These are phyloP conservation scores for Pipistrellus pygmaeus DNA, from an alignment of 2,797 vertebrate species.

Conservation along the genomic window DNA sequence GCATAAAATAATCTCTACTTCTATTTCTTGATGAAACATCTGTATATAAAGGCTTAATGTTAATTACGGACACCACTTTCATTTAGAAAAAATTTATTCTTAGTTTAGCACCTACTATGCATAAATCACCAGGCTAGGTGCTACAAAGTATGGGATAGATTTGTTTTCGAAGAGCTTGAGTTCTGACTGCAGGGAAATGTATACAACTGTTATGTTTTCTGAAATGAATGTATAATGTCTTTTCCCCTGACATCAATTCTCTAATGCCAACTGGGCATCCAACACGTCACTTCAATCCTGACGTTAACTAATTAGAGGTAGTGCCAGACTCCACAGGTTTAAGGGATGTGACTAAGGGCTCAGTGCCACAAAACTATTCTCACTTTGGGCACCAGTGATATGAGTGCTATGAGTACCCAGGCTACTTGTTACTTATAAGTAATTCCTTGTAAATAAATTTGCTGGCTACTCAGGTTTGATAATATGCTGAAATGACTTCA, in stretches of 20 bases:
- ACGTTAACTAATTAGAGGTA: background rate
- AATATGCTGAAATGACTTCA: background rate
- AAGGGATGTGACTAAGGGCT: background rate
- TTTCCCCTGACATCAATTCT: background rate
- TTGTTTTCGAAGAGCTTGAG: background rate
- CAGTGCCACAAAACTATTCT: background rate
- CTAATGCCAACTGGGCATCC: background rate
- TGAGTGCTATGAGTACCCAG: background rate
- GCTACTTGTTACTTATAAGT: background rate
- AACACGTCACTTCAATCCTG: background rate
- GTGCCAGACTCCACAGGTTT: background rate
- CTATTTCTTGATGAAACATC: background rate
- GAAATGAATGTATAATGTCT: background rate
- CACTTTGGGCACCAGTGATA: background rate
- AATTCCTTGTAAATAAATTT: background rate
- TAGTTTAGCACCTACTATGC: background rate
- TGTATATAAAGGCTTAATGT: background rate
- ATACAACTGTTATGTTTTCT: background rate
- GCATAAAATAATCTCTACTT: background rate
- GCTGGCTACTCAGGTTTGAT: background rate
- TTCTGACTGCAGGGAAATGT: background rate
- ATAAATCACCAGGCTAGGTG: background rate
- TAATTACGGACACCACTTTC: conserved; percentile 7
- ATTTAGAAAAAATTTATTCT: conserved; percentile 17
- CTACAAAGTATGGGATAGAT: background rate